Conservation (phyloP, 1,140 invertebrate genomes). For the Acromyrmex echinatior region DNA sequence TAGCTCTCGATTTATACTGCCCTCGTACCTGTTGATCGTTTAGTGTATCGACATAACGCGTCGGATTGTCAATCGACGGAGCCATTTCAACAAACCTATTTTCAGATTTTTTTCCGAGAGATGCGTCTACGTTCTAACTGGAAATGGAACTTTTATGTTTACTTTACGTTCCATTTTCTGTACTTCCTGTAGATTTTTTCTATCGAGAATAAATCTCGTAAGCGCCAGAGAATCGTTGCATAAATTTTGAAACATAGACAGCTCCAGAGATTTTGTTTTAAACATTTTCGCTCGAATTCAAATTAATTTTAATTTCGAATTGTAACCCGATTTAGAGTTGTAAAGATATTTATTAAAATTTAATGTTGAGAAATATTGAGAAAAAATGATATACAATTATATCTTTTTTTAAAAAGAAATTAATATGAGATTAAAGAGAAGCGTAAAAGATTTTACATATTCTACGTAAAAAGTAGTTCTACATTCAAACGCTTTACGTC, state of each 20-base stretch:
- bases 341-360: conserved; percentile 18
- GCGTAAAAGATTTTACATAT: neutral
- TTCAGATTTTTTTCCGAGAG: neutral
- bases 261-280: neutral
- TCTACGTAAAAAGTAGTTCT: neutral
- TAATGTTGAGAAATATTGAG: neutral
- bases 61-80: neutral
- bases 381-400: neutral
- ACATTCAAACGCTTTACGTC: neutral
- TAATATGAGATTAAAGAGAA: neutral
- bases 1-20: conserved; percentile 53
- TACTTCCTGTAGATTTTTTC: neutral
- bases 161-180: neutral
- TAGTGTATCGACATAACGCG: conserved; percentile 24
- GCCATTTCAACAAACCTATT: neutral
- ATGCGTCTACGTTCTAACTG: neutral
- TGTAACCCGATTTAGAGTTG: neutral
- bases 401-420: neutral
- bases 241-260: neutral
- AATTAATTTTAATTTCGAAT: neutral
- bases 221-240: neutral
- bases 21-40: conserved; percentile 49
- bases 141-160: neutral
- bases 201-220: neutral
- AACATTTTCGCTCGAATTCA: conserved; percentile 1